A percentile compares a stretch with the other conserved stretches of the same genome.
Evolutionary conservation across 2,113 vertebrate species (phyloP).

Genomic region (Oenanthe oenanthe): DNA sequence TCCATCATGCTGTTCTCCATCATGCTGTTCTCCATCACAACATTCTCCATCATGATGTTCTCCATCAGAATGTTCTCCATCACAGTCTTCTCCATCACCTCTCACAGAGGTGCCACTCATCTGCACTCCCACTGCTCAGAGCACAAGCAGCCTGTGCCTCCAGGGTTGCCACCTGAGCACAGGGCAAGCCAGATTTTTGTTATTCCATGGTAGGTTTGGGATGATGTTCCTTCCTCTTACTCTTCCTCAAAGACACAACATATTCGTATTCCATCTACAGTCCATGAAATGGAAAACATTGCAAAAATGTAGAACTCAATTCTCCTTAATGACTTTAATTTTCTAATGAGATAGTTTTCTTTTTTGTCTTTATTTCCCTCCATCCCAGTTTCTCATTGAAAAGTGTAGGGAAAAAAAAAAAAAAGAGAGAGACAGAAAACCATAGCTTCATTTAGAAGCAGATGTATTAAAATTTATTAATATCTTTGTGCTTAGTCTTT

Average conservation of each 20-base stretch:
- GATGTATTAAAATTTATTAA: neutral
- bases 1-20: neutral
- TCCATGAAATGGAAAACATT: neutral
- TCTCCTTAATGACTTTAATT: neutral
- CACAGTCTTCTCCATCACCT: neutral
- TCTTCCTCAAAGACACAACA: neutral
- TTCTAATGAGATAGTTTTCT: neutral
- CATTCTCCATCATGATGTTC: too few species aligned
- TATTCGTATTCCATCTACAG: neutral
- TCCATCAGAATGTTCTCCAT: neutral
- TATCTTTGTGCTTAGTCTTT: neutral
- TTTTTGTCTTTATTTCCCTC: neutral
- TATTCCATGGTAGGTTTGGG: fast-evolving
- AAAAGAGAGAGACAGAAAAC: neutral
- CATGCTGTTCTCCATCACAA: neutral
- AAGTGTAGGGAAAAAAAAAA: fast-evolving
- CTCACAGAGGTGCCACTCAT: neutral
- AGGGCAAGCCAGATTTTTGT: neutral
- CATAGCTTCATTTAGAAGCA: neutral
- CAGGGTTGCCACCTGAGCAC: neutral
- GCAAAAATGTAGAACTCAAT: neutral
- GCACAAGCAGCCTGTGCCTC: neutral
- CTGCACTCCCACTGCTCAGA: neutral
- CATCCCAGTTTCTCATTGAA: neutral
- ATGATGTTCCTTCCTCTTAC: neutral